phyloP scores from a whole-genome alignment of 2,888 invertebrate species.

The Cheilosia scutellata region DNA sequence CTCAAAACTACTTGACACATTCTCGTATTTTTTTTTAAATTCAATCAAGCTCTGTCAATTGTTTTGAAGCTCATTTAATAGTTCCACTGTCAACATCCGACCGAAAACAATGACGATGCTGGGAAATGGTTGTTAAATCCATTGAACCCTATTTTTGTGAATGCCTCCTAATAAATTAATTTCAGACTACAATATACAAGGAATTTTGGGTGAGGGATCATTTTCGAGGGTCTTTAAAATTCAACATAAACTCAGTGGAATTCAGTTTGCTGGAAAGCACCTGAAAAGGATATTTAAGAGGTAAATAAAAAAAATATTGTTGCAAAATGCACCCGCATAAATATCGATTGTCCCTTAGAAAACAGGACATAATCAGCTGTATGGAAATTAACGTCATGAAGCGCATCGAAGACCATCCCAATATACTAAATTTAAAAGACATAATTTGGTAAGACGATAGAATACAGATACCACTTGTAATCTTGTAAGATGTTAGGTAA shows the following conservation, averaged over 20 bases:
- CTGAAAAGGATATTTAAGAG: slow-evolving; percentile 87
- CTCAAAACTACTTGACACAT: no score
- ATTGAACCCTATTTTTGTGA: no score
- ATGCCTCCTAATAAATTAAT: background rate
- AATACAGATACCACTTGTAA: background rate
- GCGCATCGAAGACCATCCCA: slow-evolving; percentile 86
- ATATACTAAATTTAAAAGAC: slow-evolving; percentile 87
- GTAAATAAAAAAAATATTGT: slow-evolving; percentile 80
- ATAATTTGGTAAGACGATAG: slow-evolving; percentile 85
- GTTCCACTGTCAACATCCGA: no score
- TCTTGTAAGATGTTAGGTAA: no score
- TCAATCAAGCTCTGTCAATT: no score
- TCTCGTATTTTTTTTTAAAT: no score
- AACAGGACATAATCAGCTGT: slow-evolving; percentile 84
- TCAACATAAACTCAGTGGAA: slow-evolving; percentile 85
- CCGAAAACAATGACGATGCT: background rate
- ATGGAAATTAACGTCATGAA: slow-evolving; percentile 87
- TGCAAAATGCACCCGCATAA: background rate
- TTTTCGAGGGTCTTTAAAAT: slow-evolving; percentile 89
- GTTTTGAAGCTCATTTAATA: no score
- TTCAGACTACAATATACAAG: slow-evolving; percentile 87
- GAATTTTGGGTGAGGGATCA: slow-evolving; percentile 89
- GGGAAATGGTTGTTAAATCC: slow-evolving; percentile 1
- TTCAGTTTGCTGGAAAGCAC: slow-evolving; percentile 87
- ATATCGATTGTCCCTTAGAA: slow-evolving; percentile 79